Evolutionary conservation across 2,888 invertebrate genomes (phyloP), one percentile per base, ranked within the genome.

Genomic region (Andricus quercusramuli): DNA sequence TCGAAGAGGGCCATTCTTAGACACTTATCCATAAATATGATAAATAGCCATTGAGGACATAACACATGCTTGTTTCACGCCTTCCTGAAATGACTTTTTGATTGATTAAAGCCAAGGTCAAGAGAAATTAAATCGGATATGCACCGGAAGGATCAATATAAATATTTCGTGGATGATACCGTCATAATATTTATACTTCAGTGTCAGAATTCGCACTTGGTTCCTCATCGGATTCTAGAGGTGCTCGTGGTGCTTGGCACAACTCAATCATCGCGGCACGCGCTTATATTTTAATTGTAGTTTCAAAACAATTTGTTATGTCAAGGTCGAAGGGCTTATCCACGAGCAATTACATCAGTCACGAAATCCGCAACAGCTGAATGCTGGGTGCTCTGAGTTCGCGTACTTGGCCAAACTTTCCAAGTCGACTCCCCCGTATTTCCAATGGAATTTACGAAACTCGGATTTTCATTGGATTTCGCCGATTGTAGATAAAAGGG

Each of bases 271-370:
- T 91, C 88, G 87, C 85, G 80, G 86, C 88, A 88, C 89, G 88
- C 88, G 87, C 88, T 90, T 92, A 91, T 90, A 91, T 92, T 92
- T 92, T 92, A 92, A 92, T 92, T 92, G 90, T 91, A 92, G 91
- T 92, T 92, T 84, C 92, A 88, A 92, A 92, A 92, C 92, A 92
- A 92, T 92, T 92, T 90, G 91, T 92, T 91, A 88, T 92, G 92
- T 92, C 92, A 92, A 92, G 92, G 92, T 90, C 91, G 89, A 86
- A 88, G 86, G 89, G 88, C 89, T 90, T 88, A 88, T 87, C 86
- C 83, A 81, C 82, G 88, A 88, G 89, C 90, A 90, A 92, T 92
- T 92, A 90, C 92, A 91, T 91, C 88, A 87, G 92, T 92, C 92
- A 92, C 92, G 92, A 91, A 91, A 92, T 91, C 92, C 90, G 90